Conservation (phyloP, 2,888 invertebrate species). For the Microplitis deprimator region DNA sequence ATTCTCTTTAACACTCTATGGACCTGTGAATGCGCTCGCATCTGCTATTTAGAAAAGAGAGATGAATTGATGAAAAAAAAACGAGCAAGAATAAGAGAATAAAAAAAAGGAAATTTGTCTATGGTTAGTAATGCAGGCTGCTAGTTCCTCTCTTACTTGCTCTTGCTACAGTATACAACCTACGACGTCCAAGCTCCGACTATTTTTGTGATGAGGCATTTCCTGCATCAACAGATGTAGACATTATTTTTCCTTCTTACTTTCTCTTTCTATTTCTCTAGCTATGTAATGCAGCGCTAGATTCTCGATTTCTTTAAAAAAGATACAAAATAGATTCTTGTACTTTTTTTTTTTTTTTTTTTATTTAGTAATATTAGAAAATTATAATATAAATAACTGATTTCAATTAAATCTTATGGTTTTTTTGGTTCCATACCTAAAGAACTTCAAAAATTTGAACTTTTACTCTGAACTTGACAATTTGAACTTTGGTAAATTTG, state of each 20-base stretch:
- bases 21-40: constrained; percentile 38
- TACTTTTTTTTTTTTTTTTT: too few relatives aligned
- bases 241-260: constrained; percentile 43
- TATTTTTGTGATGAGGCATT: constrained; percentile 62
- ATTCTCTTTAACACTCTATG: constrained; percentile 26
- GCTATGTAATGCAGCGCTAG: neutral
- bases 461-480: too few relatives aligned
- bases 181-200: constrained; percentile 14
- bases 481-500: too few relatives aligned
- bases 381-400: too few relatives aligned
- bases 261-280: constrained; percentile 32
- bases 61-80: constrained; percentile 11
- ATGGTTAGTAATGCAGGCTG: constrained; percentile 11
- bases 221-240: constrained; percentile 62
- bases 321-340: too few relatives aligned
- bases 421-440: too few relatives aligned
- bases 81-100: constrained; percentile 12
- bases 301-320: neutral
- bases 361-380: too few relatives aligned
- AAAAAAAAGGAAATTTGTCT: constrained; percentile 10
- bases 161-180: neutral
- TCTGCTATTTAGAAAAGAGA: constrained; percentile 6
- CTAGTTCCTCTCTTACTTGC: neutral
- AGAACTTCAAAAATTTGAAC: too few relatives aligned
- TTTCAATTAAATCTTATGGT: too few relatives aligned